Percentiles rank a stretch among this genome's conserved stretches.
Conservation (phyloP, 2,888 invertebrate genomes). For the Oligia latruncula region DNA sequence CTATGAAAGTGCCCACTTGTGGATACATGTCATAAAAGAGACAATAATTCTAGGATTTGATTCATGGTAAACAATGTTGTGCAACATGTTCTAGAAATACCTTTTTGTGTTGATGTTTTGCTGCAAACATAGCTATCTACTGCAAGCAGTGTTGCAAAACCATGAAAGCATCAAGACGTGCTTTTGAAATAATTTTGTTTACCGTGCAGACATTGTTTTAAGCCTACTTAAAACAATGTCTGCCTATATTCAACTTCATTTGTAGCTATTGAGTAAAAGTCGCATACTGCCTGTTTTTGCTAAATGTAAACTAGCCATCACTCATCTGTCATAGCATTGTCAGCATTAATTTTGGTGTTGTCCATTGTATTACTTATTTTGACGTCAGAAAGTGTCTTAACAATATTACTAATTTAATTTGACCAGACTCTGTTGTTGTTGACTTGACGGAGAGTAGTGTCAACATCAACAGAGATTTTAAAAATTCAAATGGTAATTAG, state of each 20-base stretch:
- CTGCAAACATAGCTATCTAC: not conserved
- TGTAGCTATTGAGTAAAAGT: too few species aligned
- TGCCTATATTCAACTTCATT: too few species aligned
- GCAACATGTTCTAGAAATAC: not conserved
- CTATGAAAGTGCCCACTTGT: not conserved
- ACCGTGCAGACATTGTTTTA: too few species aligned
- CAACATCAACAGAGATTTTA: not conserved
- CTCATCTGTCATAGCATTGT: constrained; percentile 28
- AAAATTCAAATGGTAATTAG: not conserved
- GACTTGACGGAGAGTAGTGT: not conserved
- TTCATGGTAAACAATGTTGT: not conserved
- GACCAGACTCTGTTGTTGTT: constrained; percentile 8
- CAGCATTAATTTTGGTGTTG: constrained; percentile 1
- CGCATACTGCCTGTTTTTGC: constrained; percentile 1
- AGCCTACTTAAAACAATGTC: too few species aligned
- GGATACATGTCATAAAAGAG: not conserved
- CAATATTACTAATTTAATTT: constrained; percentile 6
- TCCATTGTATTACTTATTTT: not conserved
- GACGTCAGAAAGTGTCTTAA: constrained; percentile 11
- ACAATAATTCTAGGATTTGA: too few species aligned
- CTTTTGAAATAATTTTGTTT: too few species aligned
- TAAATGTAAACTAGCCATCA: constrained; percentile 27
- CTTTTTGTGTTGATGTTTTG: not conserved
- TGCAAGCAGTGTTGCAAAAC: not conserved
- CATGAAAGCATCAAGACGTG: too few species aligned